Percentiles rank a stretch among this genome's conserved stretches.
Evolutionary conservation across 2,113 vertebrate species (phyloP).

Genomic region (Corythornis vintsioides): DNA sequence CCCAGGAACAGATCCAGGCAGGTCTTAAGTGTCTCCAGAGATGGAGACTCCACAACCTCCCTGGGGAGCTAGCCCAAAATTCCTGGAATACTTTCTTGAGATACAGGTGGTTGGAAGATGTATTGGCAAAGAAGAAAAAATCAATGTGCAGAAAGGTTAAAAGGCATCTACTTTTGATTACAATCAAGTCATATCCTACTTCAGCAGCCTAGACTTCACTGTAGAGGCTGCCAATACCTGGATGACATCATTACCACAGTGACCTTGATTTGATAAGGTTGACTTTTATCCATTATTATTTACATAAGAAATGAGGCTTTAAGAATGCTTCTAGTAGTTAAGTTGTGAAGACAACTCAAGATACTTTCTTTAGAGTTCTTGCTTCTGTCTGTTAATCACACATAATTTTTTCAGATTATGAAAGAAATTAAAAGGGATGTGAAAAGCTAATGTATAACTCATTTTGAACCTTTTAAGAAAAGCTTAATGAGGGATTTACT

Average conservation of each 20-base stretch:
- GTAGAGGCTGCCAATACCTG: background rate
- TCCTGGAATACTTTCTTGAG: background rate
- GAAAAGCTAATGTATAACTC: background rate
- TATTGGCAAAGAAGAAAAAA: background rate
- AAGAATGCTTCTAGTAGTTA: background rate
- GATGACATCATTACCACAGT: background rate
- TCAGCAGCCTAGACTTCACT: background rate
- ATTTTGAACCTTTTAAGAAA: background rate
- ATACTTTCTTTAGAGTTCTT: background rate
- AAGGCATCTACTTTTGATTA: background rate
- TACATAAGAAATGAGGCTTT: background rate
- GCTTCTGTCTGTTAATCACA: background rate
- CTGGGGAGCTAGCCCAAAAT: background rate
- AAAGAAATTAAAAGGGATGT: background rate
- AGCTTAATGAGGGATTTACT: slow-evolving; percentile 3
- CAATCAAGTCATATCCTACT: background rate
- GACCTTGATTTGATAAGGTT: background rate
- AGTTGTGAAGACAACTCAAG: background rate
- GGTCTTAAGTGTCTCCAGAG: too few species aligned
- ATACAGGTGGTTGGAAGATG: background rate
- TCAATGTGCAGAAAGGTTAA: background rate
- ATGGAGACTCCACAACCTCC: too few species aligned
- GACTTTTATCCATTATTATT: background rate
- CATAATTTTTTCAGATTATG: background rate
- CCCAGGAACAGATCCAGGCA: too few species aligned